These are phyloP conservation scores for Bombus breviceps DNA, from an alignment of 1,140 invertebrate species.

Conservation along the genomic window DNA sequence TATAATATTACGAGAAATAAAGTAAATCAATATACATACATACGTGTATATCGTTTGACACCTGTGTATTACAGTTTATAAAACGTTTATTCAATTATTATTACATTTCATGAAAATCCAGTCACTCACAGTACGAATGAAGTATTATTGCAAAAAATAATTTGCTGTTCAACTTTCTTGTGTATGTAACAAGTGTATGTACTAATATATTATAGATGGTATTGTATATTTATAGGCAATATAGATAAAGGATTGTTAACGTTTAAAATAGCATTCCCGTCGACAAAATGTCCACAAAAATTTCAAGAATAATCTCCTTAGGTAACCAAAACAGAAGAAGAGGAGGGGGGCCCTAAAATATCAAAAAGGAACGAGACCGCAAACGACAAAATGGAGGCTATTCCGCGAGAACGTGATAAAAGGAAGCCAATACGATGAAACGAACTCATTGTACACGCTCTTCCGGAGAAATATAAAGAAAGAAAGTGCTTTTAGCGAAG, in stretches of 20 bases:
- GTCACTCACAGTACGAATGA: too few relatives aligned
- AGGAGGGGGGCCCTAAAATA: rapidly evolving
- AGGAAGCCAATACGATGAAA: slow-evolving; percentile 18
- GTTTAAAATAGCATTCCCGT: not conserved
- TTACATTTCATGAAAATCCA: too few relatives aligned
- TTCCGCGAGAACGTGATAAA: not conserved
- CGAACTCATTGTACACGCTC: slow-evolving; percentile 35
- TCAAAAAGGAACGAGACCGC: not conserved
- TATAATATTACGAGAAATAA: too few relatives aligned
- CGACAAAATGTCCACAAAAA: not conserved
- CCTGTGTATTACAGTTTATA: too few relatives aligned
- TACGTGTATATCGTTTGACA: too few relatives aligned
- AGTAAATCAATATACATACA: too few relatives aligned
- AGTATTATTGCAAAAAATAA: too few relatives aligned
- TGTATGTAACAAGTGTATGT: too few relatives aligned
- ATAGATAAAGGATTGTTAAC: not conserved
- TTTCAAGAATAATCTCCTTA: not conserved
- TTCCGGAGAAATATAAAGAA: slow-evolving; percentile 50
- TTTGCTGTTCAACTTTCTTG: too few relatives aligned
- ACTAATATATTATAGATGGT: too few relatives aligned
- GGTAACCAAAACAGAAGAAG: not conserved
- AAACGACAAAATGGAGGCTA: not conserved
- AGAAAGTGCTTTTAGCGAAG: slow-evolving; percentile 12
- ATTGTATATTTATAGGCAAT: not conserved
- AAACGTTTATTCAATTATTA: too few relatives aligned